Evolutionary conservation across 1,140 invertebrate genomes (phyloP).

Genomic region (Neodiprion fabricii): DNA sequence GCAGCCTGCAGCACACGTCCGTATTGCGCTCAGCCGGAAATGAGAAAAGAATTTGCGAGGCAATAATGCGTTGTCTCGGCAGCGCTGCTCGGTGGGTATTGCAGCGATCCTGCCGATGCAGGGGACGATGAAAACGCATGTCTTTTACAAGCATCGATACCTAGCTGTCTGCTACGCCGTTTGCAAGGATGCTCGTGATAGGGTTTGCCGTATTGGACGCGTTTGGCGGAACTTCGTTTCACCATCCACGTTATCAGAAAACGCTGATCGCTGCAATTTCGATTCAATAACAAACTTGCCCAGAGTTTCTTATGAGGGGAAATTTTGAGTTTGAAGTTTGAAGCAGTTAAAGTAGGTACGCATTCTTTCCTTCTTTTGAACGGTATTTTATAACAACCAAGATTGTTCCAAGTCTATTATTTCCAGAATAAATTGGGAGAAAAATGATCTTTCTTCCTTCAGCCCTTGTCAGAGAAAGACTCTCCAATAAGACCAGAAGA

Average conservation of each 20-base stretch:
- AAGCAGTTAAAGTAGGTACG: not conserved
- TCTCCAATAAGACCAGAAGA: not conserved
- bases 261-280: too few species aligned
- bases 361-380: not conserved
- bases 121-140: constrained; percentile 5
- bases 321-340: not conserved
- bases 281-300: not conserved
- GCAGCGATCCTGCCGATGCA: not conserved
- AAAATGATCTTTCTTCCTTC: not conserved
- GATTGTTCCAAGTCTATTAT: not conserved
- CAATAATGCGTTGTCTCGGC: not conserved
- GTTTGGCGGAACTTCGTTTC: not conserved
- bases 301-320: not conserved
- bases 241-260: not conserved
- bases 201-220: not conserved
- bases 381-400: not conserved
- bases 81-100: not conserved
- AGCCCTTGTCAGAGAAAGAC: not conserved
- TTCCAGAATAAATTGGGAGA: not conserved
- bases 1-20: not conserved
- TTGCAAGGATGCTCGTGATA: not conserved
- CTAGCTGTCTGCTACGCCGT: not conserved
- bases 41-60: constrained; percentile 17
- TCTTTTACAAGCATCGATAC: not conserved
- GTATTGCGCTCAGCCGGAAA: constrained; percentile 1